These are phyloP conservation scores for Cryptops parisi DNA, from an alignment of 2,888 invertebrate genomes.

Conservation along the genomic window DNA sequence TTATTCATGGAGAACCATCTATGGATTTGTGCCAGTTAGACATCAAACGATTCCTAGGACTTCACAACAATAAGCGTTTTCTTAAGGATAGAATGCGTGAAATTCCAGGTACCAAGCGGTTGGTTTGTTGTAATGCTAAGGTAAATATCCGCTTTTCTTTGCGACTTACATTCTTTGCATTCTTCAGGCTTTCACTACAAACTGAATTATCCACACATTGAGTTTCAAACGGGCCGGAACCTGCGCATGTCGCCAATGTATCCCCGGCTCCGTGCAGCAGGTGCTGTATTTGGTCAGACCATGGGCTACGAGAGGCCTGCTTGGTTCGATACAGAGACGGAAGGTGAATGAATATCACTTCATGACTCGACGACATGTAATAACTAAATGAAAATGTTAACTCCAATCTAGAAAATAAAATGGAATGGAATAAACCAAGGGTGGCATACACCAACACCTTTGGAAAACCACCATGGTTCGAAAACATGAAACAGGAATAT, in stretches of 20 bases:
- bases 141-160: neutral
- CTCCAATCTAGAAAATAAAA: neutral
- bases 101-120: slow-evolving; percentile 53
- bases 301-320: slow-evolving; percentile 96
- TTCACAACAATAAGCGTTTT: slow-evolving; percentile 91
- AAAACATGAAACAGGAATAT: slow-evolving; percentile 73
- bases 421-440: slow-evolving; percentile 24
- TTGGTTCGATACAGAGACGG: slow-evolving; percentile 54
- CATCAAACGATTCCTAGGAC: slow-evolving; percentile 71
- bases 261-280: slow-evolving; percentile 73
- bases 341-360: slow-evolving; percentile 18
- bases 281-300: slow-evolving; percentile 89
- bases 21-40: slow-evolving; percentile 80
- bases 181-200: slow-evolving; percentile 52
- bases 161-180: neutral
- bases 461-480: slow-evolving; percentile 87
- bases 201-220: slow-evolving; percentile 65
- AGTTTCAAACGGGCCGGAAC: slow-evolving; percentile 76
- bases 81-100: slow-evolving; percentile 79
- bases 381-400: too few relatives aligned
- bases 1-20: slow-evolving; percentile 62
- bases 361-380: too few relatives aligned
- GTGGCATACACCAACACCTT: slow-evolving; percentile 70
- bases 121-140: neutral
- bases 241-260: slow-evolving; percentile 89